Base-by-base conservation (phyloP, 37 sponge, comb jelly and placozoan genomes). In the Aplysina aerophoba region DNA sequence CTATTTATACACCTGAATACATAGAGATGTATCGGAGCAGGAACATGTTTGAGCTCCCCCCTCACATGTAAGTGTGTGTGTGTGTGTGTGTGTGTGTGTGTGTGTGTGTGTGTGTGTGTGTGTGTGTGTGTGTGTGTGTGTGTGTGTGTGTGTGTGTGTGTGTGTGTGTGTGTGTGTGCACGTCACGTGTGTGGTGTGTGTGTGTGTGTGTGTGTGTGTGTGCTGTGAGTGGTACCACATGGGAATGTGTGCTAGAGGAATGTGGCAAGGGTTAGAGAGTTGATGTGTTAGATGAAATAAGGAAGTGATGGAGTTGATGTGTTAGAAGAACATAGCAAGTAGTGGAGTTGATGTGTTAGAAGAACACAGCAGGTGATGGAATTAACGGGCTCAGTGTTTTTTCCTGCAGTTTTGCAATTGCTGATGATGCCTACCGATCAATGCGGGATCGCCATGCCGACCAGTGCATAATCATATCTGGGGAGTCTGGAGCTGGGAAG, bases 401-500 rank as follows among this genome's bases (percentile, higher is more conserved):
- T 55, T 33, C 14, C 27, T 55, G 14, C 62, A 95, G 96, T 37
- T 96, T 79, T 89, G 94, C 96, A 24, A 81, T 96, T 20, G 59
- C 92, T 25, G 94, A 93, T 71, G 73, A 83, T 30, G 92, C 96
- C 30, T 96, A 93, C 56, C 90, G 89, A 13, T 93, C 92, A 41
- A 83, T 96, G 95, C 86, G 92, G 62, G 94, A 93, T 54, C 55
- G 74, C 28, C 22, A 88, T 34, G 31, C 40, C 37, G 92, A 96
- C 81, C 96, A 96, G 59, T 96, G 96, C 53, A 81, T 96, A 24
- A 96, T 96, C 68, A 96, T 96, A 15, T 89, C 94, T 3, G 96
- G 96, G 28, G 96, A 96, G 77, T 92, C 94, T 63, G 96, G 96
- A 56, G 87, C 96, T 15, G 96, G 96, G 34, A 96, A 96, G 55